phyloP scores from a whole-genome alignment of 2,888 invertebrate species.

The Idaea straminata region DNA sequence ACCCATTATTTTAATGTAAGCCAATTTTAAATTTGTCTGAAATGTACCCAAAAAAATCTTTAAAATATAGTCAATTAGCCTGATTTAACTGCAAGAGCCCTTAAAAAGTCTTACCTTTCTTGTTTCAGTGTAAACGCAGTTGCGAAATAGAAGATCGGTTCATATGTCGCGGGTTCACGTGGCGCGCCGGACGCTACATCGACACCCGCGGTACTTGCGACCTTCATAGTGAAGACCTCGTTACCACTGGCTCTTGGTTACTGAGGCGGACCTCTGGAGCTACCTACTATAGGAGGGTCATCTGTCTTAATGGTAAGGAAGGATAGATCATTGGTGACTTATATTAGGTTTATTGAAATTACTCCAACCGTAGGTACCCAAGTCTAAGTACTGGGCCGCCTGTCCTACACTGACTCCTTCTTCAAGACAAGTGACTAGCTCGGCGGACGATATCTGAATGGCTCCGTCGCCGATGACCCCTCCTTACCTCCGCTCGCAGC shows the following conservation, averaged over 20 bases:
- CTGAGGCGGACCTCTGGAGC: constrained; percentile 80
- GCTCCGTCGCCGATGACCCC: too few relatives aligned
- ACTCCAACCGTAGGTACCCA: too few relatives aligned
- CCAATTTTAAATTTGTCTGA: too few relatives aligned
- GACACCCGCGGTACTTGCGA: constrained; percentile 73
- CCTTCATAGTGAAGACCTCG: constrained; percentile 90
- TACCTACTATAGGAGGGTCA: constrained; percentile 88
- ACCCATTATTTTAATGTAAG: too few relatives aligned
- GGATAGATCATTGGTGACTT: background rate
- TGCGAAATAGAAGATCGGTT: constrained; percentile 84
- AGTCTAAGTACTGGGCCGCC: too few relatives aligned
- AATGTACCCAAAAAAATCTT: too few relatives aligned
- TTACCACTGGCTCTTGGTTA: constrained; percentile 88
- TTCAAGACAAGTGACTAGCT: too few relatives aligned
- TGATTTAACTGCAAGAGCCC: too few relatives aligned
- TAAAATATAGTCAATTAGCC: too few relatives aligned
- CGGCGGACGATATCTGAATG: too few relatives aligned
- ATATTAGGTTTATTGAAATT: background rate
- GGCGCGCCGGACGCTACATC: constrained; percentile 32
- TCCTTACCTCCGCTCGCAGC: too few relatives aligned
- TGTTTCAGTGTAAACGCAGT: constrained; percentile 71
- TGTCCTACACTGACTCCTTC: too few relatives aligned
- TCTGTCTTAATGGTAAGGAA: constrained; percentile 89
- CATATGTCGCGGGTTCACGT: constrained; percentile 86
- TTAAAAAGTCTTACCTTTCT: background rate